Evolutionary conservation across 2,888 invertebrate genomes (phyloP), one percentile per base, ranked within the genome.

Genomic region (Lochmaea capreae): DNA sequence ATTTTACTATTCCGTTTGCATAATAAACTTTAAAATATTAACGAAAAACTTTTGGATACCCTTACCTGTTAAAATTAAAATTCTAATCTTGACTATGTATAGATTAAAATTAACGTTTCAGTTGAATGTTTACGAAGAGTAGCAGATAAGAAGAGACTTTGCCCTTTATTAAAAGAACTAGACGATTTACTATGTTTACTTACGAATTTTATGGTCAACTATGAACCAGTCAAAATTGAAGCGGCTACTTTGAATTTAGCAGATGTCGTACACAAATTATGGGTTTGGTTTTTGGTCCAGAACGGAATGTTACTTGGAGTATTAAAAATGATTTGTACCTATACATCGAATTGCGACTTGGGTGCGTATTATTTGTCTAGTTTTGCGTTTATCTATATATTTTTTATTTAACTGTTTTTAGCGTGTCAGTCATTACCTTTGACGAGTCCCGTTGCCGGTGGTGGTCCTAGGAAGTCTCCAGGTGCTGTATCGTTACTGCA

Each of bases 251-350:
- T 89, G 54, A 90, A 90, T 68, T 83, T 93, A 42, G 89, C 91
- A 0, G 89, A 90, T 76, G 88, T 91, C 0, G 82, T 92, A 12
- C 90, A 91, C 81, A 90, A 92, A 78, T 86, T 93, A 79, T 93
- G 93, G 93, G 88, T 90, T 3, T 93, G 93, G 92, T 90, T 91
- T 80, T 89, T 89, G 82, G 87, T 90, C 80, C 90, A 90, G 33
- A 90, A 90, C 66, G 86, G 85, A 65, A 85, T 91, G 57, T 82
- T 91, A 5, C 86, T 88, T 1, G 89, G 90, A 18, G 88, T 89
- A 16, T 85, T 93, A 69, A 89, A 90, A 80, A 86, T 93, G 78
- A 81, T 93, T 58, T 89, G 90, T 70, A 92, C 91, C 0, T 92
- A 91, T 79, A 92, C 92, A 2, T 91, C 91, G 71, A 88, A 90